Evolutionary conservation across 1,140 invertebrate genomes (phyloP).

Genomic region (Apocrypta bakeri): DNA sequence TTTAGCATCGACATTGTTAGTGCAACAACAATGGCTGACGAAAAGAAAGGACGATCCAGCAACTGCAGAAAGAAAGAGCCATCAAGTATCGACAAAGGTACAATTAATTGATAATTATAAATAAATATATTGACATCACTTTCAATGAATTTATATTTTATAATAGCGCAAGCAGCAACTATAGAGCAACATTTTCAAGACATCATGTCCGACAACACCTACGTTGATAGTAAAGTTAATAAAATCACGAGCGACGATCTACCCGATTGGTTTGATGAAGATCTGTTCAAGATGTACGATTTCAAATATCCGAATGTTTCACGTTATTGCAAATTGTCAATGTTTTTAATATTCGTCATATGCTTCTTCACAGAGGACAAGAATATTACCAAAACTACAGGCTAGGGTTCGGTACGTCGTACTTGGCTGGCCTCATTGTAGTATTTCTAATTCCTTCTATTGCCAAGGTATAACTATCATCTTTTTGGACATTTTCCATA

Average conservation of each 20-base stretch:
- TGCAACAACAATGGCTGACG: not conserved
- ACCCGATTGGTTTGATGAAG: constrained; percentile 62
- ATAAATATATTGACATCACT: too few species aligned
- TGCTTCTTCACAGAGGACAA: constrained; percentile 76
- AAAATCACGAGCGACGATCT: constrained; percentile 53
- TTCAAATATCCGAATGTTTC: too few species aligned
- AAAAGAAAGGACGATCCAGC: not conserved
- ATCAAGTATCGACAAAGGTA: not conserved
- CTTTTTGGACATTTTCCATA: too few species aligned
- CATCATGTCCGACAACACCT: constrained; percentile 50
- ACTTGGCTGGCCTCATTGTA: constrained; percentile 78
- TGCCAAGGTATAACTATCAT: constrained; percentile 65
- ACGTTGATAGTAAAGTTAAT: constrained; percentile 37
- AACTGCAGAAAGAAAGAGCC: too few species aligned
- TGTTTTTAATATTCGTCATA: not conserved
- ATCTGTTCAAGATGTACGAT: constrained; percentile 60
- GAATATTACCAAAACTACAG: constrained; percentile 77
- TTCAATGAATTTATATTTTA: not conserved
- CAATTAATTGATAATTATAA: not conserved
- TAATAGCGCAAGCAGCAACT: constrained; percentile 56
- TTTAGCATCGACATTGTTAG: too few species aligned
- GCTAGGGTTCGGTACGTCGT: constrained; percentile 75
- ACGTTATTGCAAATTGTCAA: too few species aligned
- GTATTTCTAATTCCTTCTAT: constrained; percentile 80
- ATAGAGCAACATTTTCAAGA: constrained; percentile 59